Evolutionary conservation across 1,140 invertebrate genomes (phyloP).

Genomic region (Phthorimaea operculella): DNA sequence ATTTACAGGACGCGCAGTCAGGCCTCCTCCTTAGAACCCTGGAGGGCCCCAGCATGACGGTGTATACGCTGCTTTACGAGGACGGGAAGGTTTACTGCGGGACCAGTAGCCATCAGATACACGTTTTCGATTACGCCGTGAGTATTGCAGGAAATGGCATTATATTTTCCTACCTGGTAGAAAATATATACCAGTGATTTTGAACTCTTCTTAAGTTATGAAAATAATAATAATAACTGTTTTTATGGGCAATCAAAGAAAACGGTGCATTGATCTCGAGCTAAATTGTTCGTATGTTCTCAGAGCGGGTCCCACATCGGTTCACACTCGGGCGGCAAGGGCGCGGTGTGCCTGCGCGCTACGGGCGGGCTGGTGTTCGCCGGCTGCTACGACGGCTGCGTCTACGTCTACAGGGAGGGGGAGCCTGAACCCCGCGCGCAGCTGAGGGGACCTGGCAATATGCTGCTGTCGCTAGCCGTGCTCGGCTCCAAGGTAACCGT

Average conservation of each 20-base stretch:
- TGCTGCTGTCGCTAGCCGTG: slow-evolving; percentile 73
- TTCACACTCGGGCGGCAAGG: slow-evolving; percentile 71
- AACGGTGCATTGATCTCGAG: too few species aligned
- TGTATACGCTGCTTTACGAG: slow-evolving; percentile 74
- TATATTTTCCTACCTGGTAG: too few species aligned
- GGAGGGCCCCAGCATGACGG: slow-evolving; percentile 71
- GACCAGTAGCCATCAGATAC: slow-evolving; percentile 73
- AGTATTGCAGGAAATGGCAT: slow-evolving; percentile 39
- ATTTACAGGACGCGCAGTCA: slow-evolving; percentile 73
- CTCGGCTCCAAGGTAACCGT: slow-evolving; percentile 72
- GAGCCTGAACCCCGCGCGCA: slow-evolving; percentile 65
- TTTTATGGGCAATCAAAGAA: too few species aligned
- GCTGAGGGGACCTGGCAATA: slow-evolving; percentile 72
- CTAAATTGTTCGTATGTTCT: background rate
- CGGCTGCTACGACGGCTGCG: slow-evolving; percentile 77
- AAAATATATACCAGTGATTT: background rate
- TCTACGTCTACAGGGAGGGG: slow-evolving; percentile 73
- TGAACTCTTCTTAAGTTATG: too few species aligned
- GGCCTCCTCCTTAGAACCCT: slow-evolving; percentile 73
- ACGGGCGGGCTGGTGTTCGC: slow-evolving; percentile 71
- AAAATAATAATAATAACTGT: too few species aligned
- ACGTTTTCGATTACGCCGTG: slow-evolving; percentile 75
- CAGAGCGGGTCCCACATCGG: slow-evolving; percentile 70
- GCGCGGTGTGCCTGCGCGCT: slow-evolving; percentile 73
- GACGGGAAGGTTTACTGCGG: slow-evolving; percentile 75